Evolutionary conservation across 2,797 vertebrate species (phyloP).

Genomic region (Molothrus aeneus): DNA sequence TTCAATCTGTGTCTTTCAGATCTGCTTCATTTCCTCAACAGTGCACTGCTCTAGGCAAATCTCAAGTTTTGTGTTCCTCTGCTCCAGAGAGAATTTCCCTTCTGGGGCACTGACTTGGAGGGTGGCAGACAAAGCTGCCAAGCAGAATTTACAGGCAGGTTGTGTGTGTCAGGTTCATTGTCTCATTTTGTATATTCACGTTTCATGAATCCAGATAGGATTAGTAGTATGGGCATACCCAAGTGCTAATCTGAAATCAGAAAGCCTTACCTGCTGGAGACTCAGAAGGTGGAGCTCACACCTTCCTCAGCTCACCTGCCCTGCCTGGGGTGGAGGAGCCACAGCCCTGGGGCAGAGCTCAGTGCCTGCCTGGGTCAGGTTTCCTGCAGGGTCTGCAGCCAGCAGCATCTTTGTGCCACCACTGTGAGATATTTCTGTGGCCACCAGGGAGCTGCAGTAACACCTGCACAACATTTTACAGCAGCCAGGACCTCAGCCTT

Average conservation of each 20-base stretch:
- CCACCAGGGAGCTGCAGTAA: not conserved
- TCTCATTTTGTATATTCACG: not conserved
- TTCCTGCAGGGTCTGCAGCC: not conserved
- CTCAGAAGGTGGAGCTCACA: not conserved
- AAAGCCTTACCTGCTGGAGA: not conserved
- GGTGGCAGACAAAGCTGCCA: not conserved
- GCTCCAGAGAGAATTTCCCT: not conserved
- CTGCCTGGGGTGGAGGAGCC: not conserved
- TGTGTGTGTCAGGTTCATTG: not conserved
- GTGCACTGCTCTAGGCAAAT: not conserved
- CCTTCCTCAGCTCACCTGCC: not conserved
- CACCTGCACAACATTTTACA: not conserved
- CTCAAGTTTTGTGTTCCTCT: not conserved
- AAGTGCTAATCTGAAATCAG: not conserved
- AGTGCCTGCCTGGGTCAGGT: not conserved
- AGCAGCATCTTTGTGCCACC: not conserved
- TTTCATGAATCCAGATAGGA: not conserved
- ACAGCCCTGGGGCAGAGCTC: not conserved
- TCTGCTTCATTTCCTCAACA: not conserved
- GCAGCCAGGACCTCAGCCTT: not conserved
- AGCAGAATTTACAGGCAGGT: not conserved
- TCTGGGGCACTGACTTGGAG: not conserved
- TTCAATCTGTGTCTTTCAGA: not conserved
- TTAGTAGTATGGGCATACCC: not conserved
- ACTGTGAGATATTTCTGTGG: not conserved